Evolutionary conservation across 2,113 vertebrate species (phyloP).

Genomic region (Butastur rufipennis): DNA sequence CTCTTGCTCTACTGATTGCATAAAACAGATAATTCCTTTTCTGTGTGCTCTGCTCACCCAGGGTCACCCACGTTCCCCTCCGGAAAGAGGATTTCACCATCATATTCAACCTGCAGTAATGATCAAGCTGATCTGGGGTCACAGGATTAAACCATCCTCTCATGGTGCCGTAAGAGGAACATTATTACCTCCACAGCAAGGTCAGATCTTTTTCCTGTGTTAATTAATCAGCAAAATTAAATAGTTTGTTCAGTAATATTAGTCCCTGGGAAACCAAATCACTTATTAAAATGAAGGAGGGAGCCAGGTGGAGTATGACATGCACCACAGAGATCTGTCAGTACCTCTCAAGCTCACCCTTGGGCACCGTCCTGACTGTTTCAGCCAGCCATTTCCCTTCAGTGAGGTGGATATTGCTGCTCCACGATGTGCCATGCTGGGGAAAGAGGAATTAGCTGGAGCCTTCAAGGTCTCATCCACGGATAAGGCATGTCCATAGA

Average conservation of each 20-base stretch:
- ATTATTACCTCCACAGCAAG: not conserved
- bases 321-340: not conserved
- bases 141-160: not conserved
- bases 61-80: not conserved
- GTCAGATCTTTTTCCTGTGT: not conserved
- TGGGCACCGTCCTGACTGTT: not conserved
- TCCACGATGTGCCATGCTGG: not conserved
- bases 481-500: not conserved
- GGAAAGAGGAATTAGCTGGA: not conserved
- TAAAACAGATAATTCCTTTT: not conserved
- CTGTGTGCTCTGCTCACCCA: not conserved
- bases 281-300: not conserved
- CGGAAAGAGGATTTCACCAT: not conserved
- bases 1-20: not conserved
- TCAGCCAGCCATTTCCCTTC: not conserved
- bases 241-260: not conserved
- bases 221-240: conserved; percentile 37
- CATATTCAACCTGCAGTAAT: not conserved
- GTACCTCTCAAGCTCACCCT: not conserved
- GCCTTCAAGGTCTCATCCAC: not conserved
- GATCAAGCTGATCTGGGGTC: not conserved
- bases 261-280: not conserved
- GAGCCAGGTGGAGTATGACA: not conserved
- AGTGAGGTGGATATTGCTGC: not conserved
- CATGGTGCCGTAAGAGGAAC: not conserved